A percentile compares a stretch with the other conserved stretches of the same genome.
Conservation (phyloP, 2,888 invertebrate species). For the Rhamnusium bicolor region DNA sequence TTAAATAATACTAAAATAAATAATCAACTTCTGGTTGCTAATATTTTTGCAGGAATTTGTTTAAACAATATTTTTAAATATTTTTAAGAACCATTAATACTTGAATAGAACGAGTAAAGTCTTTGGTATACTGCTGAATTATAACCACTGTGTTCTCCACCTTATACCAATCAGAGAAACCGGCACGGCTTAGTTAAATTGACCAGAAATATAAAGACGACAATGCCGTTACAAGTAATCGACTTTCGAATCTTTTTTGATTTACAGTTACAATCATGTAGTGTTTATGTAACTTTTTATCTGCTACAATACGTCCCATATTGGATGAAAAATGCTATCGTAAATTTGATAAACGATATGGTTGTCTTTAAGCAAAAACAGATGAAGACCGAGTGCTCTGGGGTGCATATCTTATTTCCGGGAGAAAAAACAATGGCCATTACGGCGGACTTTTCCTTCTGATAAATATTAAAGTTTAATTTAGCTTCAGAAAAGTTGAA, state of each 20-base stretch:
- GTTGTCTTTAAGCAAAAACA: conserved; percentile 21
- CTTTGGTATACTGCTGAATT: not conserved
- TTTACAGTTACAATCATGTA: conserved; percentile 9
- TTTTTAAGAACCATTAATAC: no score
- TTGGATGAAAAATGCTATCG: conserved; percentile 5
- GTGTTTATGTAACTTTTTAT: conserved; percentile 15
- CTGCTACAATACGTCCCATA: not conserved
- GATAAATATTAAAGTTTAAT: conserved; percentile 31
- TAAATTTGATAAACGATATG: conserved; percentile 26
- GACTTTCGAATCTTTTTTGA: not conserved
- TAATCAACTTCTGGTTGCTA: no score
- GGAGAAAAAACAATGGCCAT: conserved; percentile 18
- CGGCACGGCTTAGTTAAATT: not conserved
- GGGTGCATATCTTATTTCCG: conserved; percentile 29
- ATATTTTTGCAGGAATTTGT: no score
- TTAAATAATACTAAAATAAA: no score
- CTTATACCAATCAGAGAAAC: not conserved
- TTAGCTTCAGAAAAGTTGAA: conserved; percentile 11
- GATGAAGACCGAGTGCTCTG: conserved; percentile 21
- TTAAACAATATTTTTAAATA: no score
- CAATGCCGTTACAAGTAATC: conserved; percentile 2
- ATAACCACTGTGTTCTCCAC: not conserved
- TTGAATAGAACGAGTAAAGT: not conserved
- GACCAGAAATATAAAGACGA: conserved; percentile 9
- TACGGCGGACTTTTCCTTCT: not conserved